Conservation (phyloP, 2,888 invertebrate species). For the Luperina testacea region DNA sequence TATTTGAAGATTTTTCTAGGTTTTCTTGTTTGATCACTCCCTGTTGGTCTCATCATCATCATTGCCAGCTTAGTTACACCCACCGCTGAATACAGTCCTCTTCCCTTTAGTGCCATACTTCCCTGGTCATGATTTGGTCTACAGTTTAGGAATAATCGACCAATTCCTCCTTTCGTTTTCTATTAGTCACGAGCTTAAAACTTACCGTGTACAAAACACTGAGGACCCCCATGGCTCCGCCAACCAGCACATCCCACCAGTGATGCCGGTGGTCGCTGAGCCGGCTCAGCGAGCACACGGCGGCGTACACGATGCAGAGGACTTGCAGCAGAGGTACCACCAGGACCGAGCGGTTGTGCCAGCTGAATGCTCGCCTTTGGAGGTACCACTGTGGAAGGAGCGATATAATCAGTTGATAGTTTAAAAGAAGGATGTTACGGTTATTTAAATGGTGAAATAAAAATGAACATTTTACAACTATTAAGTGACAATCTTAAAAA, state of each 20-base stretch:
- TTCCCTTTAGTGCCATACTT: no score
- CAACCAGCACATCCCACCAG: slow-evolving; percentile 94
- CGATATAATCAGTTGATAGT: not conserved
- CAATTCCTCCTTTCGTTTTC: not conserved
- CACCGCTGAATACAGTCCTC: not conserved
- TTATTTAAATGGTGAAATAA: no score
- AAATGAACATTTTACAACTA: no score
- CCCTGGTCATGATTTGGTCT: not conserved
- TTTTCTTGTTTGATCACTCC: not conserved
- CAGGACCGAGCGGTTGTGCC: slow-evolving; percentile 86
- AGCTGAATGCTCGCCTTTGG: slow-evolving; percentile 89
- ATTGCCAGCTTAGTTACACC: not conserved
- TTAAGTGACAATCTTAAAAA: not conserved
- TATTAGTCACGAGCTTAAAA: not conserved
- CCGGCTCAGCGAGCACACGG: slow-evolving; percentile 92
- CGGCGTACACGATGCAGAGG: slow-evolving; percentile 91
- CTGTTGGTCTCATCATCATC: not conserved
- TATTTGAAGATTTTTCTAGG: not conserved
- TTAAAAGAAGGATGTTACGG: no score
- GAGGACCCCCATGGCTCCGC: slow-evolving; percentile 90
- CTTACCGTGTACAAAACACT: slow-evolving; percentile 91
- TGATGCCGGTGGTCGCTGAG: slow-evolving; percentile 94
- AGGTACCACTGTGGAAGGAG: slow-evolving; percentile 90
- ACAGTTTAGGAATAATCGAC: not conserved
- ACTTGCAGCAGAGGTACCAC: slow-evolving; percentile 91